Evolutionary conservation across 1,140 invertebrate species (phyloP), one percentile per base, ranked within the genome.

Genomic region (Drosophila kanapiae): DNA sequence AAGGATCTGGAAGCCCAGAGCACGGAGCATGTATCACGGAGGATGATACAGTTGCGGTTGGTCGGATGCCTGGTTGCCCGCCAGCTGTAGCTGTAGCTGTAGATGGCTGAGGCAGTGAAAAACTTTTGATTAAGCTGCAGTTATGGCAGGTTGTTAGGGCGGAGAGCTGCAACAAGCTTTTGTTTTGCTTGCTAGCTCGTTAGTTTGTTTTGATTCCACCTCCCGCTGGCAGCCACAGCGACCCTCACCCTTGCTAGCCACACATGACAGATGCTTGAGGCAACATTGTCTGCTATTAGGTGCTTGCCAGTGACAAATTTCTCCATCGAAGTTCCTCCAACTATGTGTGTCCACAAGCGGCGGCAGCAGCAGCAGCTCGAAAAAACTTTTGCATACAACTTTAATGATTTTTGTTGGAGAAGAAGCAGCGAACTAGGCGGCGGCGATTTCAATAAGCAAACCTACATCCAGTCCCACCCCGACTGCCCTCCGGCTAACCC

Each of bases 51-150:
- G 63, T 59, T 86, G 77, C 61, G 70, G 78, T 84, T 82, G 61
- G 58, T 63, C 27, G 33, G 37, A 10, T 43, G 59, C 75, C 62
- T 85, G 62, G 45, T 48, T 71, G 80, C 80, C 82, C 80, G 82
- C 54, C 51, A 72, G 65, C 71, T 27, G 42, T 16, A 74, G 45
- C 54, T 71, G 62, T 11, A 57, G 33, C 43, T 48, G 16, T 5
- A 53, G 33, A 51, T 70, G 56, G 81, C 80, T 49, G 54, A 43
- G 43, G 63, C 67, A 80, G 74, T 68, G 85, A 67, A 88, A 91
- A 91, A 91, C 81, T 91, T 91, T 91, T 91, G 88, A 91, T 91
- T 91, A 91, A 91, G 88, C 88, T 84, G 82, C 88, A 90, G 85
- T 91, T 90, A 84, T 90, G 85, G 81, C 85, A 88, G 85, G 85